Evolutionary conservation across 2,797 vertebrate genomes (phyloP).

Genomic region (Megaceryle alcyon): DNA sequence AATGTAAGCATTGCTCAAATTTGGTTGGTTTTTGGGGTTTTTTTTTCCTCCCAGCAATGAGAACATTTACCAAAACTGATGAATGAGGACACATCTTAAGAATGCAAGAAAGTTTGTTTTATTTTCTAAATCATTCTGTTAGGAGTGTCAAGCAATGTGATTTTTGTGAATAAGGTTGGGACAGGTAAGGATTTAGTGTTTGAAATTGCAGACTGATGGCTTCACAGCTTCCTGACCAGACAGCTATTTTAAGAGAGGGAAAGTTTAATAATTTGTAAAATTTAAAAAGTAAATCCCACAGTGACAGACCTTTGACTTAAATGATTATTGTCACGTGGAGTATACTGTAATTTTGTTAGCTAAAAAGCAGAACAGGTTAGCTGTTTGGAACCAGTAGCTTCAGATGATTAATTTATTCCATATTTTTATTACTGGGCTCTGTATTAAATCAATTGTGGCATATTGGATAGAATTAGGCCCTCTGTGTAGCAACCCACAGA

Average conservation of each 20-base stretch:
- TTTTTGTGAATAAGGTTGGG: conserved; percentile 9
- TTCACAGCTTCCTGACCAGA: neutral
- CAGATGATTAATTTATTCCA: neutral
- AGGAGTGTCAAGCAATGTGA: neutral
- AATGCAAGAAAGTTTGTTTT: neutral
- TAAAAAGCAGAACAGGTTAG: neutral
- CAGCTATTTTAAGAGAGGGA: neutral
- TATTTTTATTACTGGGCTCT: neutral
- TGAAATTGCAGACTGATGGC: neutral
- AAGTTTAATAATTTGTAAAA: neutral
- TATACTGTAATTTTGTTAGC: neutral
- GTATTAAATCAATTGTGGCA: neutral
- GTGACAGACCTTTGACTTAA: neutral
- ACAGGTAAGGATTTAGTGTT: neutral
- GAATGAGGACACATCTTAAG: neutral
- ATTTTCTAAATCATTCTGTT: neutral
- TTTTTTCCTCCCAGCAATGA: neutral
- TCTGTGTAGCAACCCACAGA: neutral
- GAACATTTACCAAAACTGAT: neutral
- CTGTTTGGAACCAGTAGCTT: neutral
- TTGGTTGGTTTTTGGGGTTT: neutral
- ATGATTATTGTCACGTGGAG: neutral
- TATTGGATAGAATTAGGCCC: neutral
- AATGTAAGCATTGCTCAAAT: neutral
- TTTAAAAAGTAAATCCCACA: neutral